These are phyloP conservation scores for Aleiodes testaceus DNA, from an alignment of 2,888 invertebrate genomes.

Conservation along the genomic window DNA sequence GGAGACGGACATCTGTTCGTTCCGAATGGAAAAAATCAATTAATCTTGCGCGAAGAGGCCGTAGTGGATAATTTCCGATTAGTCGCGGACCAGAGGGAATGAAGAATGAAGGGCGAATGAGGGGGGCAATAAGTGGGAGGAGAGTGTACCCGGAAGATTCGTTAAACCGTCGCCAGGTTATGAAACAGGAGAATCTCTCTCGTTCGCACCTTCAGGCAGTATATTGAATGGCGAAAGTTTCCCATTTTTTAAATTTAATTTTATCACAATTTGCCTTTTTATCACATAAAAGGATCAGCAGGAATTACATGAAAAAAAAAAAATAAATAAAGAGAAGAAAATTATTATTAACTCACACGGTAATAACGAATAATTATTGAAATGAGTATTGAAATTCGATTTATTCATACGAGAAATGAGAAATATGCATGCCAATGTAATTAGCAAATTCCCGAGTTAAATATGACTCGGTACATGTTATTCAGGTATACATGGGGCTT, in stretches of 20 bases:
- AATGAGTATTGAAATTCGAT: conserved; percentile 25
- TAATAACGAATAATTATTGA: conserved; percentile 29
- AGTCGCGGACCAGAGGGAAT: conserved; percentile 59
- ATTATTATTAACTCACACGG: conserved; percentile 19
- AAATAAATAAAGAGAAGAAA: neutral
- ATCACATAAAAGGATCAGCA: conserved; percentile 12
- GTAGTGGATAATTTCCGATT: conserved; percentile 68
- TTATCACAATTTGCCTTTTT: neutral
- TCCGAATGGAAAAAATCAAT: conserved; percentile 50
- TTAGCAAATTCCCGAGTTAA: conserved; percentile 32
- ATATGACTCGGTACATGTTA: conserved; percentile 27
- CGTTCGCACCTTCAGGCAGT: neutral
- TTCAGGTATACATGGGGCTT: neutral
- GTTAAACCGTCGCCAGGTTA: neutral
- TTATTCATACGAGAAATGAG: conserved; percentile 7
- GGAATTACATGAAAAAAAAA: neutral
- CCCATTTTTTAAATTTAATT: neutral
- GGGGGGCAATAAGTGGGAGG: neutral
- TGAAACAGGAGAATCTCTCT: conserved; percentile 4
- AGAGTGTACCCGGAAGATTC: conserved; percentile 47
- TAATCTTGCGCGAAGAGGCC: conserved; percentile 46
- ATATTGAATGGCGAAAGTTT: neutral
- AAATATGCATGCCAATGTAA: conserved; percentile 35
- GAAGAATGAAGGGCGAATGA: conserved; percentile 37
- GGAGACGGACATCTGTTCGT: conserved; percentile 12